A percentile compares a stretch with the other conserved stretches of the same genome.
Evolutionary conservation across 2,888 invertebrate genomes (phyloP).

Genomic region (Minunthozetes semirufus): DNA sequence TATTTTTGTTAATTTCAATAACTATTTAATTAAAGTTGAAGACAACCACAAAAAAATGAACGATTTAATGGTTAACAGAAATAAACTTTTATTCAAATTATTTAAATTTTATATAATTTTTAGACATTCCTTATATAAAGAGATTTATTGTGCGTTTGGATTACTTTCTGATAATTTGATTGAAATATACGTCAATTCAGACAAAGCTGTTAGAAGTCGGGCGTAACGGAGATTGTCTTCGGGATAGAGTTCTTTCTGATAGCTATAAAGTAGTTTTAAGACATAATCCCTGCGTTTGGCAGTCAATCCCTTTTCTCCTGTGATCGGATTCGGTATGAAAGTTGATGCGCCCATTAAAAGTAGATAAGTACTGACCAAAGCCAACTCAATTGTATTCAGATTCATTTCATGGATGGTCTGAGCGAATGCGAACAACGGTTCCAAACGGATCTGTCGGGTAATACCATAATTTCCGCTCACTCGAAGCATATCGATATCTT

Average conservation of each 20-base stretch:
- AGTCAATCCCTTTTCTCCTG: not conserved
- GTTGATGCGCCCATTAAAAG: not conserved
- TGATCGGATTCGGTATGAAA: not conserved
- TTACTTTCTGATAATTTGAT: too few relatives aligned
- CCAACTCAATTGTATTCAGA: not conserved
- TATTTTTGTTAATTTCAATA: not conserved
- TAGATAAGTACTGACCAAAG: not conserved
- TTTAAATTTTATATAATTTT: not conserved
- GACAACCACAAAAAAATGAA: not conserved
- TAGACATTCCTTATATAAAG: not conserved
- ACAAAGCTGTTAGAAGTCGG: not conserved
- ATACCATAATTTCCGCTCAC: not conserved
- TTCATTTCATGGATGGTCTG: not conserved
- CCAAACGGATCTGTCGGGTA: not conserved
- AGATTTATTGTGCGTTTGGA: not conserved
- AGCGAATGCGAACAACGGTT: not conserved
- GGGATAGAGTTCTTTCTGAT: not conserved
- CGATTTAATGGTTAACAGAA: too few relatives aligned
- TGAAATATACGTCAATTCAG: not conserved
- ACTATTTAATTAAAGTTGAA: not conserved
- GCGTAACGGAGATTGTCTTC: not conserved
- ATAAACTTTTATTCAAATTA: not conserved
- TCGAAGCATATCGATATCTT: not conserved
- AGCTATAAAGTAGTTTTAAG: not conserved
- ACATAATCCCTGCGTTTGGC: not conserved